Percentiles rank a stretch among this genome's conserved stretches.
These are phyloP conservation scores for Epinephelus fuscoguttatus DNA, from an alignment of 2,113 vertebrate genomes.

Conservation along the genomic window DNA sequence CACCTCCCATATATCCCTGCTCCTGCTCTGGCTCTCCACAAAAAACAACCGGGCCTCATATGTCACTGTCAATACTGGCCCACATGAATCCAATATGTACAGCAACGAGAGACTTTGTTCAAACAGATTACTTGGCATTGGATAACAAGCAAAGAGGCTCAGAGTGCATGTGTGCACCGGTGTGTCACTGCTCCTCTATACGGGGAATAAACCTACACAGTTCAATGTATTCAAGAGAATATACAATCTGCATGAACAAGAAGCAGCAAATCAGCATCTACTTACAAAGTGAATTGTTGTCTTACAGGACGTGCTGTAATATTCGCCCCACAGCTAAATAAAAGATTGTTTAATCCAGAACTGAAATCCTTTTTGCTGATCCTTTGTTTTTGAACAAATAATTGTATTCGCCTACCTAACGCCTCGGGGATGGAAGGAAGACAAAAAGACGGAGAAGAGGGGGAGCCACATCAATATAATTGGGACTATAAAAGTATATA, in stretches of 20 bases:
- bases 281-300: slow-evolving; percentile 33
- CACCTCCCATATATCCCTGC: slow-evolving; percentile 23
- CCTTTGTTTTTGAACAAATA: slow-evolving; percentile 69
- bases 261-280: slow-evolving; percentile 11
- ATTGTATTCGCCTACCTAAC: slow-evolving; percentile 45
- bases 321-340: slow-evolving; percentile 35
- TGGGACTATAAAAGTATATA: slow-evolving; percentile 34
- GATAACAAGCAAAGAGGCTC: slow-evolving; percentile 60
- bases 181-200: slow-evolving; percentile 12
- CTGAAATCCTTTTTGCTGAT: slow-evolving; percentile 51
- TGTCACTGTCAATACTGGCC: slow-evolving; percentile 65
- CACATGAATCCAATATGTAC: slow-evolving; percentile 63
- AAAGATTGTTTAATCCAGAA: slow-evolving; percentile 46
- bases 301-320: slow-evolving; percentile 26
- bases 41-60: slow-evolving; percentile 47
- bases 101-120: slow-evolving; percentile 57
- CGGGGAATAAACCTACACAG: slow-evolving; percentile 23
- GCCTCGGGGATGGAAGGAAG: slow-evolving; percentile 35
- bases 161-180: neutral
- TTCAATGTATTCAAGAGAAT: slow-evolving; percentile 14
- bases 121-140: slow-evolving; percentile 61
- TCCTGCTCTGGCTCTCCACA: slow-evolving; percentile 10
- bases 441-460: slow-evolving; percentile 12
- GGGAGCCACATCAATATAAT: slow-evolving; percentile 41
- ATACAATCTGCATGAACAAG: slow-evolving; percentile 2